Base-by-base conservation (phyloP, 2,113 vertebrate species). In the Eupsittula cactorum region DNA sequence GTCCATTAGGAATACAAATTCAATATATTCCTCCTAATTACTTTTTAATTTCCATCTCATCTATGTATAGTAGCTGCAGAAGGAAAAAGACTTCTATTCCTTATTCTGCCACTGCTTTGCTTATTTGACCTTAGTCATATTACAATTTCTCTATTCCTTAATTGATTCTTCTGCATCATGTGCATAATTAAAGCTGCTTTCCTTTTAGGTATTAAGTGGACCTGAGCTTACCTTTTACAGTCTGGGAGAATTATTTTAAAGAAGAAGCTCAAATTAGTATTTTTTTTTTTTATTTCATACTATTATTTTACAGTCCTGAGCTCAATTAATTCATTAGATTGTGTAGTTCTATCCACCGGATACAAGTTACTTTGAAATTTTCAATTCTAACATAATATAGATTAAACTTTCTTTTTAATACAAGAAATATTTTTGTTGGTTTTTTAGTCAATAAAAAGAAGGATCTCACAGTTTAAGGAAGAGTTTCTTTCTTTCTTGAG, bases 11-110 rank as follows among this genome's bases (percentile, higher is more conserved):
- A 87, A 85, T 87, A 85, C 47, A 91, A 88, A 93, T 91, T 87
- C 57, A 85, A 86, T 93, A 57, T 79, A 76, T 92, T 91, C 91
- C 8, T 75, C n/a, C 53, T 95, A 91, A 96, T 91, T 89, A 71
- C 29, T 76, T 89, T 84, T 92, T 92, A 89, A 95, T 92, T 78
- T 92, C 74, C 57, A 80, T 90, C 78, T 89, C 53, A 65, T 95
- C 67, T 95, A 85, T 76, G 16, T 68, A 47, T 55, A 85, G 57
- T 37, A 79, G 15, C 35, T 82, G 44, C 35, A 92, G 49, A 89
- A 92, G 9, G 42, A 76, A 86, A 70, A 80, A 50, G 19, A 70
- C 2, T 78, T 89, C 55, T 80, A 10, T 75, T 86, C 39, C 23
- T 91, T 89, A 89, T 95, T 92, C 84, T 92, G 35, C 57, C 4